A percentile compares a stretch with the other conserved stretches of the same genome.
Conservation (phyloP, 2,113 vertebrate species). For the Diglossa brunneiventris region DNA sequence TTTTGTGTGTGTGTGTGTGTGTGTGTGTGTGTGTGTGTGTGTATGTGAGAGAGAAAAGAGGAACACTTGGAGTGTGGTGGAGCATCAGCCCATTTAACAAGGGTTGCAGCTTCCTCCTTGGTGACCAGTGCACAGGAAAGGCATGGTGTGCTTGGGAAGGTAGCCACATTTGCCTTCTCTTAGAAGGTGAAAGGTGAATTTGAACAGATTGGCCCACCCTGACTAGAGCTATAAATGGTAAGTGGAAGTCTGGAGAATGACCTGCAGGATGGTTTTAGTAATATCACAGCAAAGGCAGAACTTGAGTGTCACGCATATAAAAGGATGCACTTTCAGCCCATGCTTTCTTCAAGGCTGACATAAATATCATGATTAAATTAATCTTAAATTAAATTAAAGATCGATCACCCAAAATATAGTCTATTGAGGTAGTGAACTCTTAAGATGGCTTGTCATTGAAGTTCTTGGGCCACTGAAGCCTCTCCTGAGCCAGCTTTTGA, state of each 20-base stretch:
- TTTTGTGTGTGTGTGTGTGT: no score
- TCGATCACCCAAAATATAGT: neutral
- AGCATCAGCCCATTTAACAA: neutral
- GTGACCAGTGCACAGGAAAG: neutral
- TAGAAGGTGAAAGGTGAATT: neutral
- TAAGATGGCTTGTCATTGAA: fast-evolving
- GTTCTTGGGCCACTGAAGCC: neutral
- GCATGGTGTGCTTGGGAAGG: neutral
- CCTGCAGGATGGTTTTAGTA: neutral
- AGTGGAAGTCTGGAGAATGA: neutral
- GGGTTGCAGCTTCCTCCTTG: neutral
- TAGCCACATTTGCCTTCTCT: neutral
- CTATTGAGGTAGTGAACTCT: neutral
- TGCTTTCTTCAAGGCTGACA: neutral
- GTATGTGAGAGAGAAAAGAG: neutral
- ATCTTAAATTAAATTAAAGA: neutral
- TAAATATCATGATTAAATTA: neutral
- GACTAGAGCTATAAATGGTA: neutral
- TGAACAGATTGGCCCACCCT: neutral
- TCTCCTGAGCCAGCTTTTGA: neutral
- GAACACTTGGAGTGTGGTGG: neutral
- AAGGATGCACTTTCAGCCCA: neutral
- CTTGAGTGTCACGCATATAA: neutral
- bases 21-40: no score
- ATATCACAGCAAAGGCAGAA: neutral